Percentiles rank a stretch among this genome's conserved stretches.
Conservation (phyloP, 2,888 invertebrate genomes). For the Pteria penguin region DNA sequence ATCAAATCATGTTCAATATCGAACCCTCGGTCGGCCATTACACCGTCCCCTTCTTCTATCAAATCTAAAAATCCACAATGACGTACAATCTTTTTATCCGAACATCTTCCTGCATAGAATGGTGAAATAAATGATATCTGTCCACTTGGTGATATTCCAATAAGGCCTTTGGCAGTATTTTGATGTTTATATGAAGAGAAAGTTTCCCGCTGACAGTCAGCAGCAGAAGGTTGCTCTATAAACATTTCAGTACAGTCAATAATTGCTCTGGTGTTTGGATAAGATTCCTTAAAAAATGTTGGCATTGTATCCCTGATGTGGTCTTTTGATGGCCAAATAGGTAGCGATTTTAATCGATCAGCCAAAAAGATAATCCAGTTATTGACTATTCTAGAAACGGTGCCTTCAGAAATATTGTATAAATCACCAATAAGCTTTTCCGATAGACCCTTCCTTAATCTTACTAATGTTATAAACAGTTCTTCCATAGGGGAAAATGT, state of each 20-base stretch:
- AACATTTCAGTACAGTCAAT: constrained; percentile 40
- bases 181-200: constrained; percentile 37
- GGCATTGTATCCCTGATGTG: constrained; percentile 13
- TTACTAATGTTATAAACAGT: constrained; percentile 14
- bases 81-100: constrained; percentile 35
- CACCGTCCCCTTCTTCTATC: constrained; percentile 16
- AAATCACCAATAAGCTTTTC: constrained; percentile 12
- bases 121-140: constrained; percentile 33
- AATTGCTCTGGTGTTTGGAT: constrained; percentile 20
- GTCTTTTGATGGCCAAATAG: constrained; percentile 29
- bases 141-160: constrained; percentile 36
- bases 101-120: constrained; percentile 35
- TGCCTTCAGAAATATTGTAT: constrained; percentile 14
- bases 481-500: constrained; percentile 9
- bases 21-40: constrained; percentile 26
- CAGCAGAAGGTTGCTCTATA: constrained; percentile 31
- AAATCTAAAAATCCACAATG: constrained; percentile 34
- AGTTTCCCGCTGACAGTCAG: constrained; percentile 27
- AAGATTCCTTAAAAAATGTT: neutral
- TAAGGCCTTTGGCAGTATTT: constrained; percentile 34
- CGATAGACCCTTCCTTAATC: constrained; percentile 9
- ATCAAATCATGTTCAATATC: constrained; percentile 5
- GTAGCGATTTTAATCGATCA: constrained; percentile 16
- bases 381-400: constrained; percentile 6
- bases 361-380: constrained; percentile 29